Evolutionary conservation across 2,888 invertebrate genomes (phyloP), one percentile per base, ranked within the genome.

Genomic region (Heliconius hortense): DNA sequence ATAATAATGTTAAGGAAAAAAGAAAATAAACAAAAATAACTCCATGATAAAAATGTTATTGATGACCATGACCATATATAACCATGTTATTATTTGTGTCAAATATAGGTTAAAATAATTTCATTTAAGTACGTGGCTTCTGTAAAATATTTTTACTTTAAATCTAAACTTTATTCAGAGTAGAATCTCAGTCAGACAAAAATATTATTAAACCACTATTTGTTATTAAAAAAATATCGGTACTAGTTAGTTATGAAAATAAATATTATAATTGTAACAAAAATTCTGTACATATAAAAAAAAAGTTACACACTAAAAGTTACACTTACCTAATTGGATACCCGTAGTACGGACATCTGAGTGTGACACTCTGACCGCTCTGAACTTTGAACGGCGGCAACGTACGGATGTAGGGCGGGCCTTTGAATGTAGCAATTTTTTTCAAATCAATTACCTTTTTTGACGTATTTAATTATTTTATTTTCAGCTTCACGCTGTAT

Each of bases 331-430:
- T 95, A 79, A 98, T 95, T 56, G 98, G 98, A 89, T 97, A 97
- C 73, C 98, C 98, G 48, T 97, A 97, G 85, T 97, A 97, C 60
- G 97, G 97, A 89, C 98, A 98, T 80, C 95, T 95, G 75, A 98
- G 94, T 66, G 95, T 95, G 79, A 97, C 95, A 85, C 96, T 96
- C 82, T 96, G 95, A 35, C 97, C 97, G 79, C 97, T 97, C 79
- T 97, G 97, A 13, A 97, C 97, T 86, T 97, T 97, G 79, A 96
- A 94, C n/a, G 96, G 96, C 31, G 96, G 96, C 82, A 96, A 94
- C 62, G 96, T 95, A 80, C 97, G 94, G 77, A 97, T 96, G 86
- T 96, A 96, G 24, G 97, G 97, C 24, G 96, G 95, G 79, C 97
- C 96, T 97, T 86, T 56, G 82, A 83, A 81, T 82, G 81, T 79